These are phyloP conservation scores for Pseudomugil tenellus DNA, from an alignment of 2,797 vertebrate species.

Conservation along the genomic window DNA sequence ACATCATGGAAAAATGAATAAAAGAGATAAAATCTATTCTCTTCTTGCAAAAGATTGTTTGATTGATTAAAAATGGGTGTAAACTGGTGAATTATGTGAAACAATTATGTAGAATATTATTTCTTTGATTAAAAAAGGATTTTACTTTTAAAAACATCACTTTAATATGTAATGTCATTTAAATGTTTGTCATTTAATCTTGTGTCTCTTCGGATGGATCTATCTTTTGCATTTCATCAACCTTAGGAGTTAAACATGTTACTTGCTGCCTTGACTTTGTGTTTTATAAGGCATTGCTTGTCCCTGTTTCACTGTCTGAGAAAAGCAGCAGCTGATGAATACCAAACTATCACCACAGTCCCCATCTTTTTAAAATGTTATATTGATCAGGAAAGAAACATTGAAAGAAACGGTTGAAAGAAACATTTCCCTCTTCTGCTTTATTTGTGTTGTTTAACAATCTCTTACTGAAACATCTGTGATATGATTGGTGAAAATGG, in stretches of 20 bases:
- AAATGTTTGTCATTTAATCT: neutral
- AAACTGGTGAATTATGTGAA: neutral
- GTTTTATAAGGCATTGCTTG: neutral
- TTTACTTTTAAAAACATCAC: neutral
- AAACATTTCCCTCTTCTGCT: no score
- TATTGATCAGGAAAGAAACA: no score
- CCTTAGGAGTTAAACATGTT: constrained; percentile 1
- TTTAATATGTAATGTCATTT: no score
- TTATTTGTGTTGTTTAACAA: no score
- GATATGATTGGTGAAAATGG: no score
- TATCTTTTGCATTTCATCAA: neutral
- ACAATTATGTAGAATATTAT: neutral
- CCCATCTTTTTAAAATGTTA: no score
- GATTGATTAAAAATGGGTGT: neutral
- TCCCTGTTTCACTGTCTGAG: neutral
- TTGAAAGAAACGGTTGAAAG: no score
- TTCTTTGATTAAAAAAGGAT: neutral
- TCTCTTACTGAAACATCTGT: no score
- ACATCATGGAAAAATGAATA: neutral
- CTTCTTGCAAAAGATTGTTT: neutral
- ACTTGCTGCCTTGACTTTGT: neutral
- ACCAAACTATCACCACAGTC: no score
- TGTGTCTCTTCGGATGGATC: neutral
- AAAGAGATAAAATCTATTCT: neutral
- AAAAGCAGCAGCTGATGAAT: no score